Evolutionary conservation across 2,888 invertebrate genomes (phyloP), one percentile per base, ranked within the genome.

Genomic region (Agonopterix alstromeriana): DNA sequence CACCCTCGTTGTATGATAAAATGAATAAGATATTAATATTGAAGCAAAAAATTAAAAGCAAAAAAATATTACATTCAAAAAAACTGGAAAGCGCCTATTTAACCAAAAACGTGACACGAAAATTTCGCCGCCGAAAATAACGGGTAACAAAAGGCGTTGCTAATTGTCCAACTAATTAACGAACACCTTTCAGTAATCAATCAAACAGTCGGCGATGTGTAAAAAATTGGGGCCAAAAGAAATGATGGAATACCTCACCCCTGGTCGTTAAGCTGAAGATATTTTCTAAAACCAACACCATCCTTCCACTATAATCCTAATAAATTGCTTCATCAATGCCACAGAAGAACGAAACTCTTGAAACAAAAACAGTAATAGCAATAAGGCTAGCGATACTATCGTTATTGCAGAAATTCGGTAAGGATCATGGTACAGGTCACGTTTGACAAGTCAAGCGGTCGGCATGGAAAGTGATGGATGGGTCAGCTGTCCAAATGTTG

Each of bases 131-230:
- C 27, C 27, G 7, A 46, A 48, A 54, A 48, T 53, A 58, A 54
- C 50, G 53, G 56, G 56, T 56, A 61, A 66, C 59, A 58, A 62
- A 60, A 57, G 49, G 42, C 53, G 51, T 55, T 57, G 61, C 72
- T 78, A 78, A 77, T 77, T 73, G 68, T 67, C 56, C 58, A 55
- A 58, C 71, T 77, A 79, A 80, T 79, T 77, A 77, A 56, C 67
- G 68, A 52, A 70, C 74, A 78, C 72, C 76, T 77, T 73, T 60
- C 51, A 57, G 63, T 61, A 65, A 78, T 79, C 73, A 70, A 75
- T 80, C 79, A 78, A 73, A 67, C 57, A 60, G 55, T 56, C 57
- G 63, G 58, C 60, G 60, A 67, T 60, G 60, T 56, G 62, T 62
- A 67, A 73, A 68, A 68, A 67, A 57, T 27, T 59, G 52, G 56